A percentile compares a stretch with the other conserved stretches of the same genome.
Conservation (phyloP, 2,888 invertebrate genomes). For the Drosophila anomalata region DNA sequence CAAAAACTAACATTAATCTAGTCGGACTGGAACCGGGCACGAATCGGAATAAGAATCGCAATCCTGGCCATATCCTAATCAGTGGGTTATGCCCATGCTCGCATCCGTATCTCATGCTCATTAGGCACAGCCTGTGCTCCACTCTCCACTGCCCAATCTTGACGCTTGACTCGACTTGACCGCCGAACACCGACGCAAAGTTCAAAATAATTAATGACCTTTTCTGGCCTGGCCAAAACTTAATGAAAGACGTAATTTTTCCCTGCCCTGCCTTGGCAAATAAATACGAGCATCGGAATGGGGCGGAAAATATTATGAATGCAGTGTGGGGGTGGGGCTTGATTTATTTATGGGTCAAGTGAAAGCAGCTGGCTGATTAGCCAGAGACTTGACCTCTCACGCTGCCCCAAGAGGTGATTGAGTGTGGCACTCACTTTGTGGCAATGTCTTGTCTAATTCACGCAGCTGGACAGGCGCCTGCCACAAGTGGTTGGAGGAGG, state of each 20-base stretch:
- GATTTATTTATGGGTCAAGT: conserved; percentile 72
- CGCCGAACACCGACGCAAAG: conserved; percentile 59
- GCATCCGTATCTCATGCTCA: conserved; percentile 71
- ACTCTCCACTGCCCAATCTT: not conserved
- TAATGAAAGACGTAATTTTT: conserved; percentile 81
- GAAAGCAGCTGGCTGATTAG: conserved; percentile 64
- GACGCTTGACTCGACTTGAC: conserved; percentile 54
- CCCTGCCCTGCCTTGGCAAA: conserved; percentile 20
- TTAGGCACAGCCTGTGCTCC: conserved; percentile 70
- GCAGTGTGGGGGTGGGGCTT: conserved; percentile 36
- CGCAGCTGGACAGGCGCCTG: conserved; percentile 42
- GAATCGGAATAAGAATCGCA: conserved; percentile 33
- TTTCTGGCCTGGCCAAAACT: conserved; percentile 61
- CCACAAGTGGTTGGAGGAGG: conserved; percentile 34
- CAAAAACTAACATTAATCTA: conserved; percentile 70
- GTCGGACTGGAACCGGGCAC: conserved; percentile 35
- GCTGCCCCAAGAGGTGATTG: conserved; percentile 50
- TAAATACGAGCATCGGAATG: not conserved
- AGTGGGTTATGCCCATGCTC: conserved; percentile 44
- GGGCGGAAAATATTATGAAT: conserved; percentile 34
- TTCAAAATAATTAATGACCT: conserved; percentile 83
- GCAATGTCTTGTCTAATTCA: conserved; percentile 69
- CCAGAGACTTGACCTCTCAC: conserved; percentile 55
- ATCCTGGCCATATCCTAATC: conserved; percentile 42
- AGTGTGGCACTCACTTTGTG: conserved; percentile 38